Evolutionary conservation across 2,113 vertebrate genomes (phyloP), one percentile per base, ranked within the genome.

Genomic region (Cyrtonyx montezumae): DNA sequence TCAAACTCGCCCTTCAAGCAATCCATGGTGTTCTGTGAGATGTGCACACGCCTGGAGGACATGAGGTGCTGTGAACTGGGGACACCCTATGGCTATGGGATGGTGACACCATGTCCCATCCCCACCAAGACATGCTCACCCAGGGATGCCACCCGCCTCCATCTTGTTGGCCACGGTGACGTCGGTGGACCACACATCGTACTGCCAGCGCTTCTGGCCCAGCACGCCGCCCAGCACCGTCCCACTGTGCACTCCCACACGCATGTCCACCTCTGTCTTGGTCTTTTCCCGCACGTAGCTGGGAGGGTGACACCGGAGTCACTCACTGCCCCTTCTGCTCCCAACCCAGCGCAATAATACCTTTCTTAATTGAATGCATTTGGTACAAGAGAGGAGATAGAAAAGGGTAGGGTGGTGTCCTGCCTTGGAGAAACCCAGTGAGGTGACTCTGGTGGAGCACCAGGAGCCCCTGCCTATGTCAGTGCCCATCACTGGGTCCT

Each of bases 151-250:
- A 1, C 99, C 99, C 0, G 99, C 99, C 81, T 99, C 99, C 99
- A 99, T 99, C 97, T 99, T 99, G 97, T 99, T 99, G 86, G 99
- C 99, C 82, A 99, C 98, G 0, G 99, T 99, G 91, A 99, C 99
- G 0, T 99, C 99, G 0, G 99, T 99, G 34, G 99, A 99, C 99
- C 99, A 99, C 36, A 99, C 99, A 3, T 99, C 99, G 0, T 99
- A 99, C 95, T 99, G 99, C 99, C 99, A 99, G 59, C 99, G 98
- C 68, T 99, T 99, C 98, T 99, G 99, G 34, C 99, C 99, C 62
- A 99, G 98, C 19, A 99, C 99, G 0, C 99, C 99, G 0, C 99
- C 99, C 70, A 99, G 98, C 69, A 99, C 99, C 0, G 99, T 98
- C 11, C 99, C 99, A 0, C 98, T 99, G 97, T 99, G 99, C 45